Conservation (phyloP, 1,140 invertebrate species). For the Ceratina japonica region DNA sequence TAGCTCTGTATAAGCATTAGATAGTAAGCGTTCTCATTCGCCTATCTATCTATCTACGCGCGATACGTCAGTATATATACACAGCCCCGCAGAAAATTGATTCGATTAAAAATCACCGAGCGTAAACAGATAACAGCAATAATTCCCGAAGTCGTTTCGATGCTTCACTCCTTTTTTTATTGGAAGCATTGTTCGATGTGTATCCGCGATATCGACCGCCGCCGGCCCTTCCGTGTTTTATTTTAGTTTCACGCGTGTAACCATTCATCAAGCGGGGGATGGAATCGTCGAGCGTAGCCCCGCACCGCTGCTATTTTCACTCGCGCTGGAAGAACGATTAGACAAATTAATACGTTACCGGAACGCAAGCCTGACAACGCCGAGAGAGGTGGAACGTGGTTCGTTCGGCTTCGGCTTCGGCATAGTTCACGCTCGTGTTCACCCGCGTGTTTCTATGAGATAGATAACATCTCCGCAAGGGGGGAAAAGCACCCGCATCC, state of each 20-base stretch:
- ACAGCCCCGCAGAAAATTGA: slow-evolving; percentile 38
- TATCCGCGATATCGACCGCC: not conserved
- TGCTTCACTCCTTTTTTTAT: slow-evolving; percentile 22
- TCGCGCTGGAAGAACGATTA: not conserved
- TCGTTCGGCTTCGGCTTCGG: not conserved
- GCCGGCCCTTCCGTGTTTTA: not conserved
- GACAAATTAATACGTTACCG: slow-evolving; percentile 31
- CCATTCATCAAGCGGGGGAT: slow-evolving; percentile 14
- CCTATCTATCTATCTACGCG: slow-evolving; percentile 3
- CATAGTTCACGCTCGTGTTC: slow-evolving; percentile 11
- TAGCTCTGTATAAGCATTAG: not conserved
- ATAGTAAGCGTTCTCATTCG: not conserved
- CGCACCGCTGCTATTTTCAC: not conserved
- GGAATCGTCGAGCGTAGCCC: not conserved
- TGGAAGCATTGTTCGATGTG: slow-evolving; percentile 20
- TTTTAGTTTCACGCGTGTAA: slow-evolving; percentile 13
- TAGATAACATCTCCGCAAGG: slow-evolving; percentile 52
- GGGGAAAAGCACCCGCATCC: slow-evolving; percentile 55
- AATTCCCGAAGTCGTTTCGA: slow-evolving; percentile 38
- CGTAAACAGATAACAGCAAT: slow-evolving; percentile 62
- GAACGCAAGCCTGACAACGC: slow-evolving; percentile 11
- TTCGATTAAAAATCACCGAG: slow-evolving; percentile 48
- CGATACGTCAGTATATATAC: not conserved
- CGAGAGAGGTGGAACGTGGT: not conserved
- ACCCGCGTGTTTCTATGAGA: slow-evolving; percentile 39